Conservation (phyloP, 2,113 vertebrate species). For the Ramphastos sulfuratus region DNA sequence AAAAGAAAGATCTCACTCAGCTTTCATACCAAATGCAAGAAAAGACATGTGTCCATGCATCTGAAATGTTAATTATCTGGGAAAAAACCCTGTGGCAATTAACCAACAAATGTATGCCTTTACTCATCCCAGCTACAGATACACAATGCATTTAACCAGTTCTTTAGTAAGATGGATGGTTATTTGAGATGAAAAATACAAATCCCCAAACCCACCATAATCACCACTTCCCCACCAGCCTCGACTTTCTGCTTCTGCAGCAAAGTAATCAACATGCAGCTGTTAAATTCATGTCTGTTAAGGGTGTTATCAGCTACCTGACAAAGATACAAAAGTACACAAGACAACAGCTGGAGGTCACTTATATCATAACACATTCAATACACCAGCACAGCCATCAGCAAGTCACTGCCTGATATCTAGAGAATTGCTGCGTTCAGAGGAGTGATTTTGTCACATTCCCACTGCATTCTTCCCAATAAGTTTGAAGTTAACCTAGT, state of each 20-base stretch:
- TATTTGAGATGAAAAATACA: background rate
- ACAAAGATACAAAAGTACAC: background rate
- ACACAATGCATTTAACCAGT: background rate
- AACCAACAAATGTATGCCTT: background rate
- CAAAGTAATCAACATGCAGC: background rate
- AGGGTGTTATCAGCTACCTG: background rate
- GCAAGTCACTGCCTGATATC: background rate
- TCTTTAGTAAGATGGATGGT: background rate
- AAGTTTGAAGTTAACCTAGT: background rate
- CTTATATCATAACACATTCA: background rate
- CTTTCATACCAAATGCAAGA: background rate
- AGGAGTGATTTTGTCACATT: background rate
- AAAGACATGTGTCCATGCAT: background rate
- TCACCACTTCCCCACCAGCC: background rate
- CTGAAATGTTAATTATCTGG: background rate
- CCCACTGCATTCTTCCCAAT: background rate
- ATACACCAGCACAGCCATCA: background rate
- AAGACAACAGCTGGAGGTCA: background rate
- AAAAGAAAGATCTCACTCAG: background rate
- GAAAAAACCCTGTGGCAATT: background rate
- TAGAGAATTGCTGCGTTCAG: background rate
- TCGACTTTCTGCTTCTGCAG: background rate
- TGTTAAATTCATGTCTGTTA: background rate
- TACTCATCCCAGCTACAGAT: background rate
- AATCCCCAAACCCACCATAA: accelerated